Percentiles rank a stretch among this genome's conserved stretches.
These are phyloP conservation scores for Noctua fimbriata DNA, from an alignment of 2,888 invertebrate species.

Conservation along the genomic window DNA sequence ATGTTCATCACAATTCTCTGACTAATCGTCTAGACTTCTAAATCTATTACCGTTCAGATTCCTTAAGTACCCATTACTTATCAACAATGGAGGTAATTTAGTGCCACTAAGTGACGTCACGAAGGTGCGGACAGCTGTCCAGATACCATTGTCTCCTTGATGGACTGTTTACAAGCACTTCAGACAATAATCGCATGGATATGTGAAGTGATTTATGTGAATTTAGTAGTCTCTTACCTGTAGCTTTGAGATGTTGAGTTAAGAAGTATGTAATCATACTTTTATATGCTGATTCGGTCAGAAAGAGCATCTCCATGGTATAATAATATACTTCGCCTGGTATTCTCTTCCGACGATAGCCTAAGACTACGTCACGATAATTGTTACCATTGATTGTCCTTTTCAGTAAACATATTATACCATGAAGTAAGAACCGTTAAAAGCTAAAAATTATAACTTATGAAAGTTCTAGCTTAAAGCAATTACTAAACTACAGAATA, in stretches of 20 bases:
- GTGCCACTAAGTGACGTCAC: slow-evolving; percentile 46
- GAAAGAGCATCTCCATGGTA: no score
- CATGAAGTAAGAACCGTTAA: no score
- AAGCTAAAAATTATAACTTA: no score
- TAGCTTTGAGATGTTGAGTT: not conserved
- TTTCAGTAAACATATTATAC: no score
- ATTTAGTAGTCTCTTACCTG: not conserved
- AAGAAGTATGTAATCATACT: not conserved
- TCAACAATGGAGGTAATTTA: slow-evolving; percentile 48
- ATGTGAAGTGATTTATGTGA: not conserved
- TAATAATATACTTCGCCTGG: no score
- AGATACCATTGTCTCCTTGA: slow-evolving; percentile 49
- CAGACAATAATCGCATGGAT: not conserved
- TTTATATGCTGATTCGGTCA: not conserved
- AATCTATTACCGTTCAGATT: not conserved
- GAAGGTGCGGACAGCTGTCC: slow-evolving; percentile 52
- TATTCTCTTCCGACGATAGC: no score
- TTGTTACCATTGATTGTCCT: no score
- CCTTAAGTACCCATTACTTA: slow-evolving; percentile 50
- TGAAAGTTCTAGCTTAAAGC: no score
- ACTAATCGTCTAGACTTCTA: slow-evolving; percentile 26
- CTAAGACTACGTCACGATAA: no score
- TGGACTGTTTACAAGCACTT: slow-evolving; percentile 44
- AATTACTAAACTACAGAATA: no score
- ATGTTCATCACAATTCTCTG: not conserved